phyloP scores from a whole-genome alignment of 2,888 invertebrate genomes.

The Dryococelus australis region DNA sequence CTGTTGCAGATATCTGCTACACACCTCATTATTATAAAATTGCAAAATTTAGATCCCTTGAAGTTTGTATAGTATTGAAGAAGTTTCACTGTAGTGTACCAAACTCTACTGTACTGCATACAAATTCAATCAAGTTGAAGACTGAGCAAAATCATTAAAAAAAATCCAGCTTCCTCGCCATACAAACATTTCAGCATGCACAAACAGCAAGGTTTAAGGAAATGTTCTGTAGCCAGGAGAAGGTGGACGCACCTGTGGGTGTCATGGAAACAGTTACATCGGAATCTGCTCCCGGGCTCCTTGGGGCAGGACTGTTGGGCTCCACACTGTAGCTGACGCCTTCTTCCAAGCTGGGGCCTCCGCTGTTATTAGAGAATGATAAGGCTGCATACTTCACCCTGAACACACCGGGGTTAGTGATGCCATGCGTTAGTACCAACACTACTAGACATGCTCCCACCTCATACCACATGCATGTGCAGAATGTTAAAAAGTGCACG shows the following conservation, averaged over 20 bases:
- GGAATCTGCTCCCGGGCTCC: conserved; percentile 38
- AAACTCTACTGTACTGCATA: too few relatives aligned
- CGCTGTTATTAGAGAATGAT: conserved; percentile 63
- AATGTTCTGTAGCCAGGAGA: too few relatives aligned
- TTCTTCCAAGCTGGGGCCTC: conserved; percentile 47
- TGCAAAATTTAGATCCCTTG: too few relatives aligned
- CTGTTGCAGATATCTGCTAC: too few relatives aligned
- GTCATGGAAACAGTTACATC: conserved; percentile 51
- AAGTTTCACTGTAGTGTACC: too few relatives aligned
- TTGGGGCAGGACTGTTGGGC: conserved; percentile 17
- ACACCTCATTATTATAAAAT: too few relatives aligned
- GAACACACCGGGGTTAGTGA: conserved; percentile 30
- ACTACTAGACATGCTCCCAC: background rate
- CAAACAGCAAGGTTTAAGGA: too few relatives aligned
- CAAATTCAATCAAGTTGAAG: too few relatives aligned
- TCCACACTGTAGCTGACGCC: conserved; percentile 41
- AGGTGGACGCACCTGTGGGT: conserved; percentile 42
- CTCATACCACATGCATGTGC: background rate
- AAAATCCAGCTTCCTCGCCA: too few relatives aligned
- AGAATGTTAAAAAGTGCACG: background rate
- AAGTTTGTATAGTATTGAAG: too few relatives aligned
- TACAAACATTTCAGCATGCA: too few relatives aligned
- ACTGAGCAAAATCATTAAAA: too few relatives aligned
- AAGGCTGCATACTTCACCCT: conserved; percentile 70
- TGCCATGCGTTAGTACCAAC: background rate